Evolutionary conservation across 2,113 vertebrate genomes (phyloP), one percentile per base, ranked within the genome.

Genomic region (Suricata suricatta): DNA sequence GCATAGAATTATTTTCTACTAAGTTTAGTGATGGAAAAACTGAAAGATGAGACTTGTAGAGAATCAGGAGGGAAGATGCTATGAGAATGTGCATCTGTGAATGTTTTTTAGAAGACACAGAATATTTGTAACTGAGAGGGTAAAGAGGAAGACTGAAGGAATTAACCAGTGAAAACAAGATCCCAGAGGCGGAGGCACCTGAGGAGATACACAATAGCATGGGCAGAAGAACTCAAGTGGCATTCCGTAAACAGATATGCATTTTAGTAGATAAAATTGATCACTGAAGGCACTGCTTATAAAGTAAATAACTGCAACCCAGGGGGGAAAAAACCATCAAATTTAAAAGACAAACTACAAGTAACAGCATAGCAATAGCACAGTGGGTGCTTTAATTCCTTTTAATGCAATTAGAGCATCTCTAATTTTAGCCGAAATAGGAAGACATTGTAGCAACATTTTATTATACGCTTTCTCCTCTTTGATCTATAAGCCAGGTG

Each of bases 311-410:
- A 90, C 12, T 41, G 41, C 86, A 94, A 41, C 60, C 13, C 25
- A 64, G 72, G 41, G 79, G 66, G 69, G 94, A 88, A 60, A 60
- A 57, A 19, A 21, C 16, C 3, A 96, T 23, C 25, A 77, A 41
- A 88, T 88, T 83, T 93, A 83, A 97, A 95, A 95, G 9, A 86
- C 15, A 63, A 91, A 69, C 41, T 93, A n/a, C 29, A 91, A 76
- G 74, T 69, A 15, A 83, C 2, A 71, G 23, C 41, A 54, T 63
- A 82, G 52, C 33, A 95, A 87, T 23, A 71, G 60, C 19, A 95
- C 17, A 94, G 38, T 41, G 47, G 3, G 91, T 38, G 29, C 27
- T 93, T 87, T 84, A 57, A 29, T 81, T 93, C 94, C 71, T 82
- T 84, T 94, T 57, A 92, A 79, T 88, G 82, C 17, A 92, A n/a